Conservation (phyloP, 2,113 vertebrate species). For the Puntigrus tetrazona region DNA sequence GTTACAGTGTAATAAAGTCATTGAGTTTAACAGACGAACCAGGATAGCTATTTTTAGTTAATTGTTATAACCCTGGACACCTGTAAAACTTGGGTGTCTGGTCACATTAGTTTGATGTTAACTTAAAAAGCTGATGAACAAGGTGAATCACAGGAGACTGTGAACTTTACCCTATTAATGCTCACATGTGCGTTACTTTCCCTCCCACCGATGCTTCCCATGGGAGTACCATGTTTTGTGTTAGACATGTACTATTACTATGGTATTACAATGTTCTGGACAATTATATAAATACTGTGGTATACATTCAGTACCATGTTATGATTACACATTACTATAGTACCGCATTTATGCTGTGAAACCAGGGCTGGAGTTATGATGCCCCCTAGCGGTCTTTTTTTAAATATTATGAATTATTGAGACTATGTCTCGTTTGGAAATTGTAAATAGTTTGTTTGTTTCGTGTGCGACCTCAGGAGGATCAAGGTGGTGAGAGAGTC, state of each 20-base stretch:
- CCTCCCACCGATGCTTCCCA: not conserved
- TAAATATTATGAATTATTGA: not conserved
- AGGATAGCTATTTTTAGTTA: not conserved
- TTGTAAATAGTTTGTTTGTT: not conserved
- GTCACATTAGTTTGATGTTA: too few relatives aligned
- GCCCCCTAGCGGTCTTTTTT: not conserved
- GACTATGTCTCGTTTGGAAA: not conserved
- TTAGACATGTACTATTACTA: not conserved
- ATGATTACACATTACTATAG: too few relatives aligned
- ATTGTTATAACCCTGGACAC: not conserved
- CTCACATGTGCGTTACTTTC: conserved; percentile 1
- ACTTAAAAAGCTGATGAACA: not conserved
- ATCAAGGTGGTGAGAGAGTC: conserved; percentile 90
- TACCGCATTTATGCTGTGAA: not conserved
- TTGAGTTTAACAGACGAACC: not conserved
- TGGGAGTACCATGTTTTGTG: too few relatives aligned
- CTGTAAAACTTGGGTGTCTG: not conserved
- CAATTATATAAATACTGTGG: too few relatives aligned
- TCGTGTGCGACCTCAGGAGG: conserved; percentile 76
- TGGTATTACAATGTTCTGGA: not conserved
- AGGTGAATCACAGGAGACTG: conserved; percentile 4
- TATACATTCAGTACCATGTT: too few relatives aligned
- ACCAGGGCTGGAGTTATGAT: conserved; percentile 5
- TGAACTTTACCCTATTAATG: conserved; percentile 5
- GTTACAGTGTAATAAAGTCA: not conserved